Evolutionary conservation across 2,888 invertebrate species (phyloP).

Genomic region (Phalangium opilio): DNA sequence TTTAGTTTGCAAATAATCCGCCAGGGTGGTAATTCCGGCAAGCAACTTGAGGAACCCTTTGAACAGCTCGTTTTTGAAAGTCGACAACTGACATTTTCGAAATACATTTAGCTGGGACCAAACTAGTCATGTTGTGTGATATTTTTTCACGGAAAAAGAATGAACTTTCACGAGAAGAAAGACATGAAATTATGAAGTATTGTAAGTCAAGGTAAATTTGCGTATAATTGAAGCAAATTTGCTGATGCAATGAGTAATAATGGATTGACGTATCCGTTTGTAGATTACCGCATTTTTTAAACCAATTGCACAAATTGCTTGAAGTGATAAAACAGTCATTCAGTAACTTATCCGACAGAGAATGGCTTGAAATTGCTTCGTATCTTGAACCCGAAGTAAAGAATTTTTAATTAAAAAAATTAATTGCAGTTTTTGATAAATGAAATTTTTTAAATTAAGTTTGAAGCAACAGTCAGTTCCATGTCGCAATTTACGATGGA

Average conservation of each 20-base stretch:
- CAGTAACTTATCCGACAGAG: conserved; percentile 40
- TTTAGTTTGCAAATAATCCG: too few species aligned
- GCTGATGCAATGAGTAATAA: neutral
- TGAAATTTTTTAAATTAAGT: conserved; percentile 32
- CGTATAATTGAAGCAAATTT: too few species aligned
- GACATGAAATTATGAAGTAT: conserved; percentile 49
- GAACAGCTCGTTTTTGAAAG: too few species aligned
- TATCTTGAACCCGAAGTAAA: conserved; percentile 50
- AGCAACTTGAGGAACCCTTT: too few species aligned
- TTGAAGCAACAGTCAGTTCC: conserved; percentile 44
- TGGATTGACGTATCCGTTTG: conserved; percentile 7
- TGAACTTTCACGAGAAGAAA: conserved; percentile 44
- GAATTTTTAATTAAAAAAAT: conserved; percentile 2
- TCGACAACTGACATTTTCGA: too few species aligned
- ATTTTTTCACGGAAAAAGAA: conserved; percentile 46
- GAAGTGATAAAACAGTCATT: conserved; percentile 44
- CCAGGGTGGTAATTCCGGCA: too few species aligned
- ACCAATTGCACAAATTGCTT: conserved; percentile 44
- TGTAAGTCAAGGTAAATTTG: conserved; percentile 39
- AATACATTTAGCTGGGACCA: conserved; percentile 27
- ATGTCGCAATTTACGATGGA: conserved; percentile 43
- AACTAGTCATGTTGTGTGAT: conserved; percentile 43
- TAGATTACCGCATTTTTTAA: conserved; percentile 47
- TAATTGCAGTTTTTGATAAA: neutral
- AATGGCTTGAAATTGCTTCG: conserved; percentile 45